Evolutionary conservation across 2,888 invertebrate species (phyloP).

Genomic region (Lithophane semibrunnea): DNA sequence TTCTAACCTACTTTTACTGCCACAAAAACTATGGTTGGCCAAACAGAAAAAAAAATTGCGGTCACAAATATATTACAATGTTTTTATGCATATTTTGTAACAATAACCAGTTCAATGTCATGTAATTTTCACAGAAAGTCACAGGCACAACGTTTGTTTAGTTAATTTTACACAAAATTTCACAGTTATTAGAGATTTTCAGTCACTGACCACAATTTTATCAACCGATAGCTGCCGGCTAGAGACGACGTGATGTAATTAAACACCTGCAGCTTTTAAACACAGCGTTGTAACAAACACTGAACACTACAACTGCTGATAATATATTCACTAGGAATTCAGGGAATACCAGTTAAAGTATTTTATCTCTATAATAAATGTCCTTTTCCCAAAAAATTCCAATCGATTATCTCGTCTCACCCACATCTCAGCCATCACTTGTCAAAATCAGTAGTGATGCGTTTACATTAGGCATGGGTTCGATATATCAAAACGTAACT

Average conservation of each 20-base stretch:
- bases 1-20: conserved; percentile 40
- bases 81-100: conserved; percentile 31
- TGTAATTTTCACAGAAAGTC: conserved; percentile 17
- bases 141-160: conserved; percentile 7
- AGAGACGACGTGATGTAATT: conserved; percentile 11
- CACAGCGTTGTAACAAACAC: conserved; percentile 4
- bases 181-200: conserved; percentile 35
- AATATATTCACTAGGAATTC: neutral
- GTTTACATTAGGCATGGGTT: too few species aligned
- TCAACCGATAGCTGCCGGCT: conserved; percentile 34
- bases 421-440: conserved; percentile 16
- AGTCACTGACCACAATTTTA: conserved; percentile 36
- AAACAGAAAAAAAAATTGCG: conserved; percentile 29
- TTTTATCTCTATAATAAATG: neutral
- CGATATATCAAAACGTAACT: too few species aligned
- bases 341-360: neutral
- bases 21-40: conserved; percentile 17
- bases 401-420: conserved; percentile 33
- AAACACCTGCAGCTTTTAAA: neutral
- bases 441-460: conserved; percentile 40
- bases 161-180: conserved; percentile 16
- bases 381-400: conserved; percentile 22
- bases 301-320: neutral
- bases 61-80: conserved; percentile 19
- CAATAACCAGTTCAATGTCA: conserved; percentile 9